Conservation (phyloP, 2,113 vertebrate genomes). For the Psittacula cyanocephala region DNA sequence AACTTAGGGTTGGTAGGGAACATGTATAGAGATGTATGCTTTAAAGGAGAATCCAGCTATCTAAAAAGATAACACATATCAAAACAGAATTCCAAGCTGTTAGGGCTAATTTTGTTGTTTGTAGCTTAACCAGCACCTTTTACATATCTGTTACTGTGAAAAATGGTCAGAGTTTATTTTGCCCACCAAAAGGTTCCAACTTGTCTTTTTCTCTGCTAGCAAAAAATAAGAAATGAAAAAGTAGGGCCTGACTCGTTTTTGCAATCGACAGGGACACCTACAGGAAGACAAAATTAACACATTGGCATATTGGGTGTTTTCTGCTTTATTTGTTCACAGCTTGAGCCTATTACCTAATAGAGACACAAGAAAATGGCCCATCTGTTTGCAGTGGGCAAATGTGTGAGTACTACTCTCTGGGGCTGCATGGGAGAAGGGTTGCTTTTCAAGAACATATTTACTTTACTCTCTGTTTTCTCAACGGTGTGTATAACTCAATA, state of each 20-base stretch:
- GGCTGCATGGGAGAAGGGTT: slow-evolving; percentile 55
- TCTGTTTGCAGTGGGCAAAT: slow-evolving; percentile 67
- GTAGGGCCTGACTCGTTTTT: neutral
- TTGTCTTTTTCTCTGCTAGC: neutral
- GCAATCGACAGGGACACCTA: slow-evolving; percentile 63
- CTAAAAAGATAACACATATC: neutral
- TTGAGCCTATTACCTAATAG: slow-evolving; percentile 72
- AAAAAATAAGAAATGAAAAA: neutral
- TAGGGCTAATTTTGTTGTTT: neutral
- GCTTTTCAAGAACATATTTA: slow-evolving; percentile 64
- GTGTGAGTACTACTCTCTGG: slow-evolving; percentile 53
- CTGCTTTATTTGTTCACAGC: slow-evolving; percentile 72
- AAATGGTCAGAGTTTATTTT: neutral
- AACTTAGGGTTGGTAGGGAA: neutral
- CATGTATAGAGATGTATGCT: neutral
- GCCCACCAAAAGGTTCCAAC: neutral
- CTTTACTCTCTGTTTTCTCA: slow-evolving; percentile 68
- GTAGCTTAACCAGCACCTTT: neutral
- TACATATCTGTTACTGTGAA: neutral
- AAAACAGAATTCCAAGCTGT: neutral
- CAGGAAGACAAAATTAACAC: slow-evolving; percentile 61
- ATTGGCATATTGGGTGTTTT: slow-evolving; percentile 70
- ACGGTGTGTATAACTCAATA: slow-evolving; percentile 63
- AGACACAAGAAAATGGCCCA: slow-evolving; percentile 69
- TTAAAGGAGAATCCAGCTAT: neutral